These are phyloP conservation scores for Leptinotarsa peninsularis DNA, from an alignment of 2,888 invertebrate species.

Conservation along the genomic window DNA sequence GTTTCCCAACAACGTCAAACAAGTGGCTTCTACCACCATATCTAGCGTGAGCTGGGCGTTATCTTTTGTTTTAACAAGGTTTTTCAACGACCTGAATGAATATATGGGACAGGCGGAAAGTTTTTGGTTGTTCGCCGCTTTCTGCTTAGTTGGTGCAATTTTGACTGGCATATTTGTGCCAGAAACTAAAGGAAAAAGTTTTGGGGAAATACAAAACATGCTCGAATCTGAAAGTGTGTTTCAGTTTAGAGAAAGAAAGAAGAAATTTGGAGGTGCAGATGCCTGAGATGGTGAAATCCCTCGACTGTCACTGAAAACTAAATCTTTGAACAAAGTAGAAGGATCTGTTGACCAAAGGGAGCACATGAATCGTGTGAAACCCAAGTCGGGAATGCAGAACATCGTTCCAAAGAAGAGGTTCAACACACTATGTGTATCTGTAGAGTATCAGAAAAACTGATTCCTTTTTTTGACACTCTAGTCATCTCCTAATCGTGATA, in stretches of 20 bases:
- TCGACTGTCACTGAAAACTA: no score
- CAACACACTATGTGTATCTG: no score
- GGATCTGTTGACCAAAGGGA: no score
- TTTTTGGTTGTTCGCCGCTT: slow-evolving; percentile 78
- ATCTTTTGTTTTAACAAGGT: slow-evolving; percentile 80
- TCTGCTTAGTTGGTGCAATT: slow-evolving; percentile 52
- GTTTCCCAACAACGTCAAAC: slow-evolving; percentile 82
- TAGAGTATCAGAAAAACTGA: no score
- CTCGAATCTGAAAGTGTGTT: slow-evolving; percentile 22
- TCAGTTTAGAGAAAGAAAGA: slow-evolving; percentile 15
- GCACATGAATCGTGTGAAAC: no score
- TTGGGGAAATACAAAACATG: slow-evolving; percentile 84
- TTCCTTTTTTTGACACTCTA: no score
- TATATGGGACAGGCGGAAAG: slow-evolving; percentile 73
- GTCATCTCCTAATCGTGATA: no score
- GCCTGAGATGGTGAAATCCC: not conserved
- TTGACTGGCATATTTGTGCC: slow-evolving; percentile 71
- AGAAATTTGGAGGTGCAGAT: not conserved
- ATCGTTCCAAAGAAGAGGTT: no score
- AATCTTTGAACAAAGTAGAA: no score
- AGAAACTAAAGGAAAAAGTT: slow-evolving; percentile 89
- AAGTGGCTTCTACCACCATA: slow-evolving; percentile 78
- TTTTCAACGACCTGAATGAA: slow-evolving; percentile 71
- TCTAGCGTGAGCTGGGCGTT: slow-evolving; percentile 80
- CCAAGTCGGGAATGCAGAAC: no score